Evolutionary conservation across 1,140 invertebrate genomes (phyloP).

Genomic region (Drosophila simulans): DNA sequence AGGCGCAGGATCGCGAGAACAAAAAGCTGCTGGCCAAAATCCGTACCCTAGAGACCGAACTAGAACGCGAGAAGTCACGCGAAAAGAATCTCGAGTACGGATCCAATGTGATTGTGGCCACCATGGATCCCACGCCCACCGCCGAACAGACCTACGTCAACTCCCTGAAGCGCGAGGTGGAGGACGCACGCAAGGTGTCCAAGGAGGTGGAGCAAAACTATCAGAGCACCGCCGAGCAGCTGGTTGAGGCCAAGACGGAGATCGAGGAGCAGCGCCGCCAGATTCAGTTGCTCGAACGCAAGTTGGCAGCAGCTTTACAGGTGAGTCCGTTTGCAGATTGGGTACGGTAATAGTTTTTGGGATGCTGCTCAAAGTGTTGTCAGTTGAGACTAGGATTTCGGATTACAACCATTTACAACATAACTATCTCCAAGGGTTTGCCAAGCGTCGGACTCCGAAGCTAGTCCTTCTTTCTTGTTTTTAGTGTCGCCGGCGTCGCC

Average conservation of each 20-base stretch:
- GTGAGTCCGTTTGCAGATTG: conserved; percentile 74
- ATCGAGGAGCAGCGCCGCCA: conserved; percentile 91
- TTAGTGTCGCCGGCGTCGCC: conserved; percentile 61
- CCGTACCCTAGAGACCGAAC: conserved; percentile 91
- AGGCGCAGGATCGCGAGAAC: conserved; percentile 93
- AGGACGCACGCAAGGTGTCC: conserved; percentile 90
- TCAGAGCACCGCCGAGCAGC: conserved; percentile 89
- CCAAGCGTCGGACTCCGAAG: conserved; percentile 19
- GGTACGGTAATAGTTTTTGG: background rate
- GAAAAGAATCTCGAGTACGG: conserved; percentile 87
- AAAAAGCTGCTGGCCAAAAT: conserved; percentile 91
- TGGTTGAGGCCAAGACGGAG: conserved; percentile 90
- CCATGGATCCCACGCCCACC: conserved; percentile 79
- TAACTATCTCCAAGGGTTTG: conserved; percentile 13
- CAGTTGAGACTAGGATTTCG: conserved; percentile 48
- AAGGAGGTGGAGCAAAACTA: conserved; percentile 93
- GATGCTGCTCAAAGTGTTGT: conserved; percentile 54
- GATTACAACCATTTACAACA: background rate
- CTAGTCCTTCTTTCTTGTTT: conserved; percentile 53
- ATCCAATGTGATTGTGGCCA: conserved; percentile 75
- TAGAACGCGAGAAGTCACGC: conserved; percentile 88
- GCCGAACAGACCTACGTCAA: conserved; percentile 87
- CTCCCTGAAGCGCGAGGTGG: conserved; percentile 90
- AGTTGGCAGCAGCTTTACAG: conserved; percentile 87
- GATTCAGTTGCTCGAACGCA: conserved; percentile 90